Evolutionary conservation across 2,113 vertebrate species (phyloP).

Genomic region (Myotis brandtii): DNA sequence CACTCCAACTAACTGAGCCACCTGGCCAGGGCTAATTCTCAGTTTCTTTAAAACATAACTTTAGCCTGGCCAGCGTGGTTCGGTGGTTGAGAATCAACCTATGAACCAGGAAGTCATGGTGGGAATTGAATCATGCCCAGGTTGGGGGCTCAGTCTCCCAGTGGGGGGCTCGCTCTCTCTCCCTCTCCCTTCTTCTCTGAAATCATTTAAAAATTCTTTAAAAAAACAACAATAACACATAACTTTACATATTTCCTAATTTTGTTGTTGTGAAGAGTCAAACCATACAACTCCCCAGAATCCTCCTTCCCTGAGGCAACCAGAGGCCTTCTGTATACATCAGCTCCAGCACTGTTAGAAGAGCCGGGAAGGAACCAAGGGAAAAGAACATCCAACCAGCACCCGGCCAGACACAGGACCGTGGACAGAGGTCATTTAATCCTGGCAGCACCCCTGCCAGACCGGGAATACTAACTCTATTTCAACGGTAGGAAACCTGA

Average conservation of each 20-base stretch:
- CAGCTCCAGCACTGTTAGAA: neutral
- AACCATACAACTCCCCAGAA: neutral
- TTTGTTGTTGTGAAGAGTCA: constrained; percentile 31
- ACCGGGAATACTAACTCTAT: neutral
- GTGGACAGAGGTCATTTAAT: neutral
- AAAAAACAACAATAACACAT: neutral
- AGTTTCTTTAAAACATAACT: neutral
- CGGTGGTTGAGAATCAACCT: too few relatives aligned
- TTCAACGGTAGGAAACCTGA: neutral
- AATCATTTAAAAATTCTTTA: neutral
- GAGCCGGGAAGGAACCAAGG: neutral
- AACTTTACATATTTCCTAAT: constrained; percentile 29
- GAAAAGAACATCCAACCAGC: neutral
- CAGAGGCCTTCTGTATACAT: neutral
- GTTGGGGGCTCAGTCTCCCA: too few relatives aligned
- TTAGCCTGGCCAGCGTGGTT: too few relatives aligned
- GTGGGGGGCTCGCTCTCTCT: neutral
- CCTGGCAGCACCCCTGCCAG: neutral
- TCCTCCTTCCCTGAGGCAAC: neutral
- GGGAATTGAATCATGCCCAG: too few relatives aligned
- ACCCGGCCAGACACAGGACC: neutral
- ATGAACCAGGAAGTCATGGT: too few relatives aligned
- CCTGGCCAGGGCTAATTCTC: neutral
- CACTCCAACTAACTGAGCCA: neutral
- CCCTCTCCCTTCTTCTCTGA: neutral